These are phyloP conservation scores for Grus americana DNA, from an alignment of 2,113 vertebrate species.

Conservation along the genomic window DNA sequence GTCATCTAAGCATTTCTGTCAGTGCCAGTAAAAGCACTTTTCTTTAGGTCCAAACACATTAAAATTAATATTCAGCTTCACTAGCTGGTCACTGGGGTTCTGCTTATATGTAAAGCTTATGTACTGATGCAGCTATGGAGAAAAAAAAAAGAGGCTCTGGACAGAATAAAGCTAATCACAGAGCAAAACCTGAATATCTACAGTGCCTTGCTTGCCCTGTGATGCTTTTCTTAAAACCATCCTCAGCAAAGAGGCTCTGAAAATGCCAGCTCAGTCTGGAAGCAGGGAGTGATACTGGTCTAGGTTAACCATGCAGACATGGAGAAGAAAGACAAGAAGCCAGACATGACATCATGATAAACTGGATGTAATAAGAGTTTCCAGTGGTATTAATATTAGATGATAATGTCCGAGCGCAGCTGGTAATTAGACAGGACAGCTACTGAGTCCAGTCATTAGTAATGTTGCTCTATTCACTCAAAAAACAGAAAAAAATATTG, in stretches of 20 bases:
- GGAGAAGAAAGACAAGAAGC: slow-evolving; percentile 8
- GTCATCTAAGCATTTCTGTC: not conserved
- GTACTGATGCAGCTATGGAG: not conserved
- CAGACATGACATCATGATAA: slow-evolving; percentile 48
- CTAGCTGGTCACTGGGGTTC: not conserved
- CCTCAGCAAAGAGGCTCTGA: not conserved
- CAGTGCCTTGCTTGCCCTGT: not conserved
- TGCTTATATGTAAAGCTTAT: not conserved
- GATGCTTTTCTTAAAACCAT: not conserved
- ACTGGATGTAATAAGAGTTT: slow-evolving; percentile 23
- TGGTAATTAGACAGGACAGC: slow-evolving; percentile 47
- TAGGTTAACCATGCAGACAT: not conserved
- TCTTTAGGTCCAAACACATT: not conserved
- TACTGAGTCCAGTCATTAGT: slow-evolving; percentile 24
- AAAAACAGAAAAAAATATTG: not conserved
- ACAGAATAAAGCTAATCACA: not conserved
- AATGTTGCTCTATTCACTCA: not conserved
- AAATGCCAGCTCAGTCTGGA: not conserved
- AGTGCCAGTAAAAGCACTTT: not conserved
- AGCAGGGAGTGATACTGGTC: not conserved
- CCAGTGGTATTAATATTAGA: slow-evolving; percentile 37
- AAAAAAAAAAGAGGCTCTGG: not conserved
- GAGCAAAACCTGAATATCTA: not conserved
- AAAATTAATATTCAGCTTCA: not conserved
- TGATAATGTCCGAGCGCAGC: not conserved